Percentiles rank a stretch among this genome's conserved stretches.
These are phyloP conservation scores for Helogale parvula DNA, from an alignment of 2,113 vertebrate genomes.

Conservation along the genomic window DNA sequence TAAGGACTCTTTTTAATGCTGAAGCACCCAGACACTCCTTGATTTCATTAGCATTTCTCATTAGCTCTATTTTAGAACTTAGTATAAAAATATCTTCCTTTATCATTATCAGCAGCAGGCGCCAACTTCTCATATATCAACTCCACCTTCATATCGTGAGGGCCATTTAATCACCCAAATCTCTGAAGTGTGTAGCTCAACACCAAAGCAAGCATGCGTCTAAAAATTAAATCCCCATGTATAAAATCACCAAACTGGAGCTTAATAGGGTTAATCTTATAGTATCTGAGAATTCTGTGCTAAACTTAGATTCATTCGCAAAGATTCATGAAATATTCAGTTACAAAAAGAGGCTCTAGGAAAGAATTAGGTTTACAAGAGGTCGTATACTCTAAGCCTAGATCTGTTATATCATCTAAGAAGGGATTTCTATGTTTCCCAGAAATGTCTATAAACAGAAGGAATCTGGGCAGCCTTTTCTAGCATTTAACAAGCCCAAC, in stretches of 20 bases:
- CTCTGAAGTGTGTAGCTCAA: slow-evolving; percentile 36
- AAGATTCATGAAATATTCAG: slow-evolving; percentile 39
- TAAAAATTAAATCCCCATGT: slow-evolving; percentile 53
- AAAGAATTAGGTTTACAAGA: background rate
- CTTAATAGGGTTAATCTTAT: slow-evolving; percentile 8
- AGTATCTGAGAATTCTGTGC: background rate
- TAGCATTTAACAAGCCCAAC: background rate
- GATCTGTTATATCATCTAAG: background rate
- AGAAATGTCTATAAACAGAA: background rate
- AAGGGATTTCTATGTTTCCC: background rate
- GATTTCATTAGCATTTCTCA: slow-evolving; percentile 80
- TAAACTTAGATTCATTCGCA: slow-evolving; percentile 9
- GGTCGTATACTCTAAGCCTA: background rate
- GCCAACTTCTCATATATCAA: slow-evolving; percentile 53
- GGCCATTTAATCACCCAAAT: slow-evolving; percentile 51
- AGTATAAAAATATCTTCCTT: slow-evolving; percentile 68
- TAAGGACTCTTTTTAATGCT: slow-evolving; percentile 28
- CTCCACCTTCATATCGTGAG: background rate
- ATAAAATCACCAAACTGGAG: slow-evolving; percentile 23
- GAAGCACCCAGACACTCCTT: slow-evolving; percentile 68
- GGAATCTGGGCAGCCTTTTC: background rate
- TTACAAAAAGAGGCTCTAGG: background rate
- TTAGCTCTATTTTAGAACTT: slow-evolving; percentile 71
- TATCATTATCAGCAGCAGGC: slow-evolving; percentile 14
- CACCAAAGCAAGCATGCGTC: background rate